phyloP scores from a whole-genome alignment of 1,140 invertebrate species.

The Nephotettix cincticeps region DNA sequence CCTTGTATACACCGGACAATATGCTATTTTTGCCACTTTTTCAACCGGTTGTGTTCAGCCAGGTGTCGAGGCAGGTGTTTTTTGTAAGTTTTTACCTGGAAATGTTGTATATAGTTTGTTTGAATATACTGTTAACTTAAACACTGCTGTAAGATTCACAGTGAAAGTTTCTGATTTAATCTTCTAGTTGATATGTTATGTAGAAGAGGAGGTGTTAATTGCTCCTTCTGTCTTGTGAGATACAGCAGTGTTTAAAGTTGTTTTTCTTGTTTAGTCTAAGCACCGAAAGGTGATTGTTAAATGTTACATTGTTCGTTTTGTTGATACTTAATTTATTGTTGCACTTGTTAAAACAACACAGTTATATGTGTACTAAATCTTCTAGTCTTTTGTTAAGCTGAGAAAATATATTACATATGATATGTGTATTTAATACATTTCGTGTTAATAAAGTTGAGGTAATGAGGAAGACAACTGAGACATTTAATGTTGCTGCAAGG shows the following conservation, averaged over 20 bases:
- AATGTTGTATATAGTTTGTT: slow-evolving; percentile 7
- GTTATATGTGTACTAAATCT: slow-evolving; percentile 15
- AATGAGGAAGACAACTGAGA: neutral
- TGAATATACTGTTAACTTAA: neutral
- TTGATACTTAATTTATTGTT: slow-evolving; percentile 24
- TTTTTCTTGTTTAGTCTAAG: slow-evolving; percentile 20
- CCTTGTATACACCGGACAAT: slow-evolving; percentile 14
- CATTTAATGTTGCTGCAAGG: neutral
- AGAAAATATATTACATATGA: slow-evolving; percentile 1
- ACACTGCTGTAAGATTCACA: neutral
- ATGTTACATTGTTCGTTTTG: slow-evolving; percentile 19
- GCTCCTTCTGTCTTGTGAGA: neutral
- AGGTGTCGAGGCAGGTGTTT: neutral
- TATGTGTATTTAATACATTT: neutral
- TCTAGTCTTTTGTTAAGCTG: slow-evolving; percentile 11
- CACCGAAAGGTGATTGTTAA: slow-evolving; percentile 2
- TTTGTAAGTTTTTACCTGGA: slow-evolving; percentile 11
- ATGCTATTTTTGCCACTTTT: neutral
- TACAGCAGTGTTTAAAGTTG: slow-evolving; percentile 9
- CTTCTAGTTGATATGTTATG: neutral
- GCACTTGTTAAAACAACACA: slow-evolving; percentile 15
- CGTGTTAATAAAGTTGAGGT: neutral
- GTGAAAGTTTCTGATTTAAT: neutral
- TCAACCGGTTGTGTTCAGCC: slow-evolving; percentile 15
- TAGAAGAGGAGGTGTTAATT: neutral